Evolutionary conservation across 2,888 invertebrate genomes (phyloP).

Genomic region (Itoplectis maculator): DNA sequence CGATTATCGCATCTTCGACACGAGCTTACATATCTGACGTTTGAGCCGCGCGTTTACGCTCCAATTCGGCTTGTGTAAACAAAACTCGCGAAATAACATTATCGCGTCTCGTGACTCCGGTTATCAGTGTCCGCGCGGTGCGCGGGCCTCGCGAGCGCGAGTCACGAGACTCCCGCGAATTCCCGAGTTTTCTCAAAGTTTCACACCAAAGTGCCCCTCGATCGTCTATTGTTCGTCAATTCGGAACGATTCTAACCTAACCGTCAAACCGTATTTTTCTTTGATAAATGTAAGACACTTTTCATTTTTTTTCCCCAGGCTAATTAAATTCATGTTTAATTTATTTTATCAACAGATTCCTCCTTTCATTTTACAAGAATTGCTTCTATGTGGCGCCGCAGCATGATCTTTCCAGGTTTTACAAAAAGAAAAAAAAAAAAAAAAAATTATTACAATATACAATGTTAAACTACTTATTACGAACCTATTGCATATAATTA

Average conservation of each 20-base stretch:
- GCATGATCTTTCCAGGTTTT: no score
- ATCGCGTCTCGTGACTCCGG: constrained; percentile 26
- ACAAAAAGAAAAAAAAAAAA: no score
- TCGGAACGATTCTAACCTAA: constrained; percentile 18
- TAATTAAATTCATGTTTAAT: not conserved
- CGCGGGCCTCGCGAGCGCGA: no score
- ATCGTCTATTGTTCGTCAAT: constrained; percentile 4
- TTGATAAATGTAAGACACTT: constrained; percentile 24
- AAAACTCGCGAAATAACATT: constrained; percentile 13
- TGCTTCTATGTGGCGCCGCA: no score
- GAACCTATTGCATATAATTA: no score
- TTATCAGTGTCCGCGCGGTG: constrained; percentile 1
- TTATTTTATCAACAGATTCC: constrained; percentile 1
- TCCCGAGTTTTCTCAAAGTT: constrained; percentile 41
- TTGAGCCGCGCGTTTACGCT: not conserved
- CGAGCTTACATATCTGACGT: not conserved
- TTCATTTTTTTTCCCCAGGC: not conserved
- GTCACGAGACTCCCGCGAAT: constrained; percentile 29
- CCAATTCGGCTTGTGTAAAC: not conserved
- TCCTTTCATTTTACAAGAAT: no score
- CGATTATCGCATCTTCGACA: not conserved
- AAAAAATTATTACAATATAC: no score
- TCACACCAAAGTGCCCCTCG: constrained; percentile 6
- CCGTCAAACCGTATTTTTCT: not conserved
- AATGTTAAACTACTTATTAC: no score